Evolutionary conservation across 2,797 vertebrate species (phyloP), one percentile per base, ranked within the genome.

Genomic region (Poeciliopsis paucimaculata): DNA sequence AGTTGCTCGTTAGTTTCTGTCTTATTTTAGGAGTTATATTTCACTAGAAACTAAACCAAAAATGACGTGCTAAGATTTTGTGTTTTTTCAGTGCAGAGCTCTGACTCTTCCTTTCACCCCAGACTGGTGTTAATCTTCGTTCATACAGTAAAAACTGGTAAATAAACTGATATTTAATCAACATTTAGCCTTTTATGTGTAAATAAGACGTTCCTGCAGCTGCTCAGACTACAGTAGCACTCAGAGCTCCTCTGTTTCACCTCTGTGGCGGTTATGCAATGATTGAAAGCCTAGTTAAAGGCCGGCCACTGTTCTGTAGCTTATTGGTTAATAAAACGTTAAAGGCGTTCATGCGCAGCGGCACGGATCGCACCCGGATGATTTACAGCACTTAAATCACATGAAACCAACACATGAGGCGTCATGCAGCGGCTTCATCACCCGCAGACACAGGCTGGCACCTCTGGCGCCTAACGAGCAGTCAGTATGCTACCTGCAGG

Each of bases 211-310:
- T 18, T 8, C 28, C 34, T 39, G 34, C 20, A 12, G 11, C 7
- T 41, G 20, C 10, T 66, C 64, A 2, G 36, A 68, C 39, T 41
- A 43, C 66, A 43, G 20, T 68, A 20, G 10, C 34, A 43, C 2
- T 70, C 39, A 26, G 26, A 70, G 66, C 23, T 70, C 66, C 39
- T 70, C 39, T 43, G 39, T 43, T 43, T 70, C 66, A 26, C 66
- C 66, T 70, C 39, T 26, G 23, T 6, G 23, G 2, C 2, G 4
- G 9, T 70, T 43, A 13, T 70, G 39, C 39, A 70, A 70, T 70
- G 66, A 70, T 70, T 70, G 23, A 41, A 70, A 70, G 66, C 26
- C 66, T 26, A 68, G 36, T 68, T 41, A 68, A 68, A 68, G 64
- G 36, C 36, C 64, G 6, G 36, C 9, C 4, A 12, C 64, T 26